Base-by-base conservation (phyloP, 2,797 vertebrate species). In the Sebastes minor region DNA sequence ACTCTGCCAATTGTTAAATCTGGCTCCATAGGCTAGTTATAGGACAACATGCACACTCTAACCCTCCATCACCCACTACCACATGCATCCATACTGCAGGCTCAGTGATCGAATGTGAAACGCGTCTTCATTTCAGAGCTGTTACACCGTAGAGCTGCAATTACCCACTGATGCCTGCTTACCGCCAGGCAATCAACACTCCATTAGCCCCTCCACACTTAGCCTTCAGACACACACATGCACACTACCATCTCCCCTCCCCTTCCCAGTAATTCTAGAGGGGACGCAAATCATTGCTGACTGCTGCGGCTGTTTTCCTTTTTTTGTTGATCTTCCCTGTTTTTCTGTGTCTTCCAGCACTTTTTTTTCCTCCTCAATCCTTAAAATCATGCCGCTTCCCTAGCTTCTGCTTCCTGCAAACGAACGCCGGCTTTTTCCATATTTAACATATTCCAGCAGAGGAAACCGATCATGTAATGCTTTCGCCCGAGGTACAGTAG, bases 91-190 rank as follows among this genome's bases (percentile, higher is more conserved):
- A 53, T 67, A 82, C 73, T 73, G 55, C 65, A 71, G 70, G 76
- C 78, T 63, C 79, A 11, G 25, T 86, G 90, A 91, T 89, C 67
- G 76, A 92, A 93, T 86, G 82, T 84, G 87, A 91, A 92, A 92
- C 82, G 90, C 42, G 80, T 91, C 88, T 93, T 91, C 90, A 90
- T 95, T 95, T 94, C 89, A 82, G 89, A 94, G 93, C 89, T 82
- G 90, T 93, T 93, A 89, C 86, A 91, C 89, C 82, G 76, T 91
- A 83, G 88, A 90, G 84, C 93, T 80, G 91, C 94, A 95, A 95
- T 96, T 95, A 95, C 93, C 91, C 89, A 86, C 86, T 91, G 93
- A 93, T 92, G 93, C 91, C 94, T 94, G 94, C 92, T 95, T 93
- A 94, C 93, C 70, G 91, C 92, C 91, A 90, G 92, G 94, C 94